Evolutionary conservation across 1,140 invertebrate species (phyloP), one percentile per base, ranked within the genome.

Genomic region (Drosophila ohnishii): DNA sequence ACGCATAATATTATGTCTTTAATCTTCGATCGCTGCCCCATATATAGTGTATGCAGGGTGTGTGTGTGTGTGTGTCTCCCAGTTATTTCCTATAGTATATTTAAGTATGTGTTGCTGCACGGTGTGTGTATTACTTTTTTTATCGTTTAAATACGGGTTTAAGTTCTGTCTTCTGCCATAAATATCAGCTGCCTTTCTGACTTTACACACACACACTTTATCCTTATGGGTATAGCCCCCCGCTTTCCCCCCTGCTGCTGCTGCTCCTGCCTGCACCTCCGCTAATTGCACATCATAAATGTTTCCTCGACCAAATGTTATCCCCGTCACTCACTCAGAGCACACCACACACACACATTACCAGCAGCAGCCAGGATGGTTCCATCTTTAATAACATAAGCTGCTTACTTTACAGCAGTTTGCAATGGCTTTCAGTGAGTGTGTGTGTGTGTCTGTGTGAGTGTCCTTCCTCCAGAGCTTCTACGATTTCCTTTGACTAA

Each of bases 1-100:
- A 78, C 56, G 75, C 67, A 78, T 78, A 78, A 79, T 67, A 70
- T 79, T 79, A 79, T 79, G 77, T 80, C 76, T 80, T 80, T 78
- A 78, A 70, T 77, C 58, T 77, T 77, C 74, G 75, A 70, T 77
- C 58, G 74, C 75, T 78, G 63, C 74, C 65, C 69, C 75, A 63
- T 76, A 40, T 47, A 45, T 70, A 44, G 64, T 70, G 55, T 37
- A 22, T 66, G 13, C 45, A 14, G 37, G 19, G 37, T 61, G 64
- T 62, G 37, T 72, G 42, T 62, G 37, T 72, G 42, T 71, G 39
- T 77, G 37, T 72, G 30, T 32, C 48, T 66, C 60, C 69, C 58
- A 64, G 60, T 80, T 80, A 80, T 71, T 76, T 37, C 35, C 56
- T 72, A 69, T 77, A 77, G 22, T 76, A 75, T 67, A 61, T 58